phyloP scores from a whole-genome alignment of 2,888 invertebrate genomes.

The Drosophila conformis region DNA sequence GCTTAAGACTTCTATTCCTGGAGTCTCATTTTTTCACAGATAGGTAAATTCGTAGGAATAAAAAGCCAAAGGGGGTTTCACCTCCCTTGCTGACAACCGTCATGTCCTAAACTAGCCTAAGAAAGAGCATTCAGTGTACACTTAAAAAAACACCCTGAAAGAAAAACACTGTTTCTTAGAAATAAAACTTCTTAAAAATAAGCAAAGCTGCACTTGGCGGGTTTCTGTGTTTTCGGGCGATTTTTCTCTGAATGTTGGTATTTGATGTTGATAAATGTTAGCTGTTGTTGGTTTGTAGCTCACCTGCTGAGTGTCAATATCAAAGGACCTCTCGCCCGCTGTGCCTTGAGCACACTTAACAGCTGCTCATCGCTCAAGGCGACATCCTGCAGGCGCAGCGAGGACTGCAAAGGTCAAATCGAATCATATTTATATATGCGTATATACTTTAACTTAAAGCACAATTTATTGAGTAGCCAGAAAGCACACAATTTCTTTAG shows the following conservation, averaged over 20 bases:
- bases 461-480: constrained; percentile 52
- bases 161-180: not conserved
- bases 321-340: constrained; percentile 74
- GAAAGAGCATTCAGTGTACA: not conserved
- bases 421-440: not conserved
- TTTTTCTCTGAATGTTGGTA: not conserved
- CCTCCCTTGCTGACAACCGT: not conserved
- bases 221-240: not conserved
- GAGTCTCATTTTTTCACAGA: not conserved
- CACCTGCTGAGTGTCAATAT: constrained; percentile 82
- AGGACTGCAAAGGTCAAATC: constrained; percentile 53
- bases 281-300: constrained; percentile 36
- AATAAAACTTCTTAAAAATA: not conserved
- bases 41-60: not conserved
- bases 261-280: not conserved
- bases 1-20: not conserved
- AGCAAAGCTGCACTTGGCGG: not conserved
- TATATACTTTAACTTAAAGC: constrained; percentile 54
- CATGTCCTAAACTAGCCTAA: not conserved
- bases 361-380: constrained; percentile 71
- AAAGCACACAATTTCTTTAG: constrained; percentile 31
- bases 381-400: constrained; percentile 73
- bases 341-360: constrained; percentile 64
- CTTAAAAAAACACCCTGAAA: not conserved
- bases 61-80: not conserved